Conservation (phyloP, 1,140 invertebrate species). For the Scaptomyza montana region DNA sequence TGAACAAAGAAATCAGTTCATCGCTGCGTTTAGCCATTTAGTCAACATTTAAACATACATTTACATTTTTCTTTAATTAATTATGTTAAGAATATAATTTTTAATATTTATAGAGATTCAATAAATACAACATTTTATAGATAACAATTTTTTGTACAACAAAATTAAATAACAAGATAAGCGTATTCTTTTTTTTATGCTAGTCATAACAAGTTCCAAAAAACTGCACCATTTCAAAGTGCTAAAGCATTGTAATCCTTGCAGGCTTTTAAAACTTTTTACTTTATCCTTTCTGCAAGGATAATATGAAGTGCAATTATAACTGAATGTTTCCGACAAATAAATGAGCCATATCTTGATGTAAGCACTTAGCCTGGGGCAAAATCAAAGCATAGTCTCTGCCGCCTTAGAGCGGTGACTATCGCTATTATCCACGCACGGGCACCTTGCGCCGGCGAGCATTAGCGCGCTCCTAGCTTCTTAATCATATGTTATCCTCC, state of each 20-base stretch:
- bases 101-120: slow-evolving; percentile 54
- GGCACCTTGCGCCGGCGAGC: slow-evolving; percentile 73
- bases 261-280: too few relatives aligned
- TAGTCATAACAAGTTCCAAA: slow-evolving; percentile 34
- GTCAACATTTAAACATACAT: slow-evolving; percentile 51
- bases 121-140: slow-evolving; percentile 75
- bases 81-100: slow-evolving; percentile 65
- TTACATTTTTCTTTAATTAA: slow-evolving; percentile 60
- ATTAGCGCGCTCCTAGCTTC: slow-evolving; percentile 75
- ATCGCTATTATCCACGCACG: slow-evolving; percentile 76
- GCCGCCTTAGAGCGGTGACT: slow-evolving; percentile 47
- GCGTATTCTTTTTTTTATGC: slow-evolving; percentile 59
- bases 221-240: slow-evolving; percentile 26
- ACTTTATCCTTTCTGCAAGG: neutral
- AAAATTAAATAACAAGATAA: slow-evolving; percentile 54
- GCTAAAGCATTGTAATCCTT: slow-evolving; percentile 31
- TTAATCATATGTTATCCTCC: slow-evolving; percentile 87
- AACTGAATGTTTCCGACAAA: slow-evolving; percentile 15
- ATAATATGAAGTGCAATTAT: slow-evolving; percentile 35
- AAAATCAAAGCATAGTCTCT: slow-evolving; percentile 57
- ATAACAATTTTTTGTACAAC: slow-evolving; percentile 77
- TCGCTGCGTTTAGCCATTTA: slow-evolving; percentile 36
- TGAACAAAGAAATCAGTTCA: slow-evolving; percentile 48
- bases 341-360: slow-evolving; percentile 9
- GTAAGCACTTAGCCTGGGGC: slow-evolving; percentile 60